A percentile compares a stretch with the other conserved stretches of the same genome.
These are phyloP conservation scores for Cynoglossus semilaevis DNA, from an alignment of 2,113 vertebrate genomes.

Conservation along the genomic window DNA sequence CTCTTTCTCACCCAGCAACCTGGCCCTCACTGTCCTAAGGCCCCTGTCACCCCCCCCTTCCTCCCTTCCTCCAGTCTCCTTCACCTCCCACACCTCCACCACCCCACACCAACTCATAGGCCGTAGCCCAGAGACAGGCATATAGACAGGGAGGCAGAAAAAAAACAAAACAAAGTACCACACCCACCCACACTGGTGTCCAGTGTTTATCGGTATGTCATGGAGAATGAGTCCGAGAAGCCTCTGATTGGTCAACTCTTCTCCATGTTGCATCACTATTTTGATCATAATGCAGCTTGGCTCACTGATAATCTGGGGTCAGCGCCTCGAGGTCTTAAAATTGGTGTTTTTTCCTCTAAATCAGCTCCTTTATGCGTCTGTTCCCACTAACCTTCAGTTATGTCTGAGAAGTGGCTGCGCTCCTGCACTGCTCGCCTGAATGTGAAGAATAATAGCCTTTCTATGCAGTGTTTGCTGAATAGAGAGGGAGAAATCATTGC, in stretches of 20 bases:
- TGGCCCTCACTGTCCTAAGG: conserved; percentile 25
- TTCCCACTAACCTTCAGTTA: conserved; percentile 23
- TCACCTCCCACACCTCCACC: no score
- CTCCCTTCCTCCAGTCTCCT: conserved; percentile 16
- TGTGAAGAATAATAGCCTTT: conserved; percentile 66
- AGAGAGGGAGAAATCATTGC: conserved; percentile 56
- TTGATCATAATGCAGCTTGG: conserved; percentile 27
- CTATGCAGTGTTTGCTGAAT: conserved; percentile 45
- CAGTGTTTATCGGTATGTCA: conserved; percentile 53
- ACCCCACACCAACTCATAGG: conserved; percentile 29
- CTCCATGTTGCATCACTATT: conserved; percentile 30
- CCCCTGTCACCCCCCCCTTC: background rate
- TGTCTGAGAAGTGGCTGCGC: conserved; percentile 19
- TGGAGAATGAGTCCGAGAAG: conserved; percentile 66
- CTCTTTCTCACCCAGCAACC: background rate
- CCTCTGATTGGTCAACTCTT: conserved; percentile 58
- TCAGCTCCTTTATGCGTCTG: background rate
- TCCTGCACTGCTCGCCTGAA: conserved; percentile 36
- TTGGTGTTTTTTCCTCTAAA: background rate
- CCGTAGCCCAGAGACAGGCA: conserved; percentile 43
- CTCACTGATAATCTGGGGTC: conserved; percentile 11
- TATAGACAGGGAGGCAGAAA: conserved; percentile 6
- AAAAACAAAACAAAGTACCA: conserved; percentile 38
- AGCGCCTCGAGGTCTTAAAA: background rate
- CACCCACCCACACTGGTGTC: conserved; percentile 54